A percentile compares a stretch with the other conserved stretches of the same genome.
phyloP scores from a whole-genome alignment of 2,888 invertebrate species.

The Gasteruption jaculator region DNA sequence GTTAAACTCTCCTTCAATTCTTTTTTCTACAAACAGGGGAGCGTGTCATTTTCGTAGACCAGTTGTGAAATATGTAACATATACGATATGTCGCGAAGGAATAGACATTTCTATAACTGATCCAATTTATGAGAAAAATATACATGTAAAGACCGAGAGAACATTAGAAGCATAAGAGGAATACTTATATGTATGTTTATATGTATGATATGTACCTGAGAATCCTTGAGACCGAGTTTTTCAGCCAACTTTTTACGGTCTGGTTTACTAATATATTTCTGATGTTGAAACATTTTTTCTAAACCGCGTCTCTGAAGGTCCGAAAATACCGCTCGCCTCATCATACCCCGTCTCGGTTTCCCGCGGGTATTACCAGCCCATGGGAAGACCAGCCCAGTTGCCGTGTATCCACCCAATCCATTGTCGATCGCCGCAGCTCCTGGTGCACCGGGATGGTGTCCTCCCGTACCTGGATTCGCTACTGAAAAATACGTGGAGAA shows the following conservation, averaged over 20 bases:
- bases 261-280: slow-evolving; percentile 98
- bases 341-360: slow-evolving; percentile 93
- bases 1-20: too few species aligned
- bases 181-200: too few species aligned
- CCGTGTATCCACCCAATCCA: slow-evolving; percentile 41
- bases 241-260: slow-evolving; percentile 96
- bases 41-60: too few species aligned
- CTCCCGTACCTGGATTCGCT: slow-evolving; percentile 52
- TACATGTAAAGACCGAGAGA: too few species aligned
- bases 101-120: too few species aligned
- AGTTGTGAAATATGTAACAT: too few species aligned
- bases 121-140: too few species aligned
- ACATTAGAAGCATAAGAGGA: too few species aligned
- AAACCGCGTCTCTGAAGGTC: slow-evolving; percentile 93
- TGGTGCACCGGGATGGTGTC: slow-evolving; percentile 45
- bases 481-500: slow-evolving; percentile 45
- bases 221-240: slow-evolving; percentile 92
- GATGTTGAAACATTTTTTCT: slow-evolving; percentile 92
- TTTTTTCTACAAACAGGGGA: too few species aligned
- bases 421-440: slow-evolving; percentile 40
- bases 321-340: slow-evolving; percentile 94
- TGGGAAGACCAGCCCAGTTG: slow-evolving; percentile 63
- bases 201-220: slow-evolving; percentile 78
- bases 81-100: too few species aligned
- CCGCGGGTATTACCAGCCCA: slow-evolving; percentile 90